Base-by-base conservation (phyloP, 2,113 vertebrate genomes). In the Rhipidura dahli region DNA sequence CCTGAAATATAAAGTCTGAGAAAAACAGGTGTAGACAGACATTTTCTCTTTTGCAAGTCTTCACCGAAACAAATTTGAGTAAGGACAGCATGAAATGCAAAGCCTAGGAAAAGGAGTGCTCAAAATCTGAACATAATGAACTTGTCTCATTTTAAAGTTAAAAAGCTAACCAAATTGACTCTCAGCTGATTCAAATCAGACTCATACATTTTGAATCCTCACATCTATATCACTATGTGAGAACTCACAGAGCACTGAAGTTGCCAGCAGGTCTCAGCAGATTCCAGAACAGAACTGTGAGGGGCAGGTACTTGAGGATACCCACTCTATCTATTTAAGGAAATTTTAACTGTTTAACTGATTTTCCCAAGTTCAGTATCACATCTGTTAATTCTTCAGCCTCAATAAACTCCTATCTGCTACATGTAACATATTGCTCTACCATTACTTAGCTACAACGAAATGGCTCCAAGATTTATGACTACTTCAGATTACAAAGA, bases 211-310 rank as follows among this genome's bases (percentile, higher is more conserved):
- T 80, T 31, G 54, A 83, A 45, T 45, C n/a, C 19, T 45, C 33
- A 2, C 30, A 59, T 23, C 21, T 31, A 1, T 19, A 51, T 35
- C 18, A 15, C 33, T 30, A 0, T 5, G 9, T n/a, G 40, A n/a
- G 21, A 79, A 30, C 10, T 30, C 40, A 21, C 0, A 4, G 20
- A 44, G 17, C 40, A 59, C 16, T 57, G 7, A 57, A 79, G 35
- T 7, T 44, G 18, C 49, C 44, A 37, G n/a, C n/a, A 70, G 11
- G 44, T 70, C 22, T 53, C 69, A 15, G 22, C 1, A 68, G 24
- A 50, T 49, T 86, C 35, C 33, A 54, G 15, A 70, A 13, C 7
- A 65, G 6, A 56, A 44, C 3, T 26, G 8, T 42, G 49, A 8
- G 5, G 2, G 5, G 39, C 47, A 80, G 13, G 4, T 64, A n/a